Evolutionary conservation across 1,140 invertebrate genomes (phyloP).

Genomic region (Drosophila obscura): DNA sequence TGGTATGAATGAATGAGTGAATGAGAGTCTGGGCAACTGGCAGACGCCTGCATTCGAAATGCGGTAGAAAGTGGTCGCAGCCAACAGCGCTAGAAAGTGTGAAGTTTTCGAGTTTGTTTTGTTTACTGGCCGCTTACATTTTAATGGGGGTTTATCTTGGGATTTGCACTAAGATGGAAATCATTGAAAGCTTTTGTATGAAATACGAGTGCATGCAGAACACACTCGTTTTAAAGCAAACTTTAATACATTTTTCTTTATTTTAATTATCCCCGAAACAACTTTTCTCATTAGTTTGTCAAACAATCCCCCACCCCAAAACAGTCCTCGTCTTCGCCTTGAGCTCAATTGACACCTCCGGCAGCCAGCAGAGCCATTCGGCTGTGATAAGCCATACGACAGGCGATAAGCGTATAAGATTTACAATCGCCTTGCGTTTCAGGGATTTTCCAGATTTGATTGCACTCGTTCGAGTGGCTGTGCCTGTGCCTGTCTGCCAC

Average conservation of each 20-base stretch:
- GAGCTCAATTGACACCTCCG: constrained; percentile 32
- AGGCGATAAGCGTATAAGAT: constrained; percentile 66
- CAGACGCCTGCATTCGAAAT: constrained; percentile 53
- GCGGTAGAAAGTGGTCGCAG: constrained; percentile 49
- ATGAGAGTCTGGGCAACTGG: constrained; percentile 35
- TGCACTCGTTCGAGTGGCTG: constrained; percentile 4
- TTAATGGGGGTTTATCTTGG: constrained; percentile 8
- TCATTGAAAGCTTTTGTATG: too few species aligned
- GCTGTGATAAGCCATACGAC: constrained; percentile 69
- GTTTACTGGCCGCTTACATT: constrained; percentile 20
- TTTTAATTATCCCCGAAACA: too few species aligned
- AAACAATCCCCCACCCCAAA: background rate
- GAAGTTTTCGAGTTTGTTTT: constrained; percentile 48
- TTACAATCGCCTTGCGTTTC: constrained; percentile 61
- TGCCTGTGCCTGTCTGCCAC: constrained; percentile 41
- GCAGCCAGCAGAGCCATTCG: background rate
- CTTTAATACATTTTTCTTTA: too few species aligned
- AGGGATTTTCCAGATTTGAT: constrained; percentile 62
- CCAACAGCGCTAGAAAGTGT: constrained; percentile 56
- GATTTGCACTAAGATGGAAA: constrained; percentile 12
- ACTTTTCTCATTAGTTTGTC: too few species aligned
- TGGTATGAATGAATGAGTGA: constrained; percentile 27
- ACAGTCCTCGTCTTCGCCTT: background rate
- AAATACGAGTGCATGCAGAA: too few species aligned
- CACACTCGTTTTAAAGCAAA: too few species aligned